Conservation (phyloP, 2,797 vertebrate genomes). For the Cirrhinus molitorella region DNA sequence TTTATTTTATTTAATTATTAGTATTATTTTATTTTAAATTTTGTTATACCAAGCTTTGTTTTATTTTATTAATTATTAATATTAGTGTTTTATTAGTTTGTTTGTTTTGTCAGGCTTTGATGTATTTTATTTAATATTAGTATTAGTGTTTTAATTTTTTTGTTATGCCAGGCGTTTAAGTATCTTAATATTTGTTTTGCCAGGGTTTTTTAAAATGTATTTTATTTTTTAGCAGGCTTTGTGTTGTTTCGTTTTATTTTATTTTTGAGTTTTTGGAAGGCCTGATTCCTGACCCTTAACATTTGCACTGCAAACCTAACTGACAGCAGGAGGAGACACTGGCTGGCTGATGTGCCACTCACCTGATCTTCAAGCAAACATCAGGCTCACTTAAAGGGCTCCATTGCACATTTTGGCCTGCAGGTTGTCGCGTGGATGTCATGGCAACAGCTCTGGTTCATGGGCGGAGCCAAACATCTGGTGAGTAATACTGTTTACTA, state of each 20-base stretch:
- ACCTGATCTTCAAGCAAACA: slow-evolving; percentile 47
- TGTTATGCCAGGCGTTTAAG: too few species aligned
- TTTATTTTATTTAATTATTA: background rate
- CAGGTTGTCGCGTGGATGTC: slow-evolving; percentile 16
- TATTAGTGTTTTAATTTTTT: too few species aligned
- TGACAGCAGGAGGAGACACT: slow-evolving; percentile 56
- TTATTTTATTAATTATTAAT: too few species aligned
- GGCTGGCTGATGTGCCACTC: slow-evolving; percentile 56
- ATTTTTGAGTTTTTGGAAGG: background rate
- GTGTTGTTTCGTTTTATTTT: too few species aligned
- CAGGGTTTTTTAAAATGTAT: too few species aligned
- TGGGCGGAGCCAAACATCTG: background rate
- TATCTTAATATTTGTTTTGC: too few species aligned
- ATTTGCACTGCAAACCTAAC: slow-evolving; percentile 57
- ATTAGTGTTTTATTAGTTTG: too few species aligned
- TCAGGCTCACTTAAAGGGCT: background rate
- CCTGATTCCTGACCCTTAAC: slow-evolving; percentile 43
- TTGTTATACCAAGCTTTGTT: too few species aligned
- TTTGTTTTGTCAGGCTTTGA: too few species aligned
- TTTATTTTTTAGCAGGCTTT: too few species aligned
- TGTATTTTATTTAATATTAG: too few species aligned
- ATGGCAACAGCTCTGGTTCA: slow-evolving; percentile 20
- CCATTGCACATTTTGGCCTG: slow-evolving; percentile 22
- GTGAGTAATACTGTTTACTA: slow-evolving; percentile 13
- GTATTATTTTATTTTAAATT: background rate